Evolutionary conservation across 2,797 vertebrate genomes (phyloP), one percentile per base, ranked within the genome.

Genomic region (Margarornis squamiger): DNA sequence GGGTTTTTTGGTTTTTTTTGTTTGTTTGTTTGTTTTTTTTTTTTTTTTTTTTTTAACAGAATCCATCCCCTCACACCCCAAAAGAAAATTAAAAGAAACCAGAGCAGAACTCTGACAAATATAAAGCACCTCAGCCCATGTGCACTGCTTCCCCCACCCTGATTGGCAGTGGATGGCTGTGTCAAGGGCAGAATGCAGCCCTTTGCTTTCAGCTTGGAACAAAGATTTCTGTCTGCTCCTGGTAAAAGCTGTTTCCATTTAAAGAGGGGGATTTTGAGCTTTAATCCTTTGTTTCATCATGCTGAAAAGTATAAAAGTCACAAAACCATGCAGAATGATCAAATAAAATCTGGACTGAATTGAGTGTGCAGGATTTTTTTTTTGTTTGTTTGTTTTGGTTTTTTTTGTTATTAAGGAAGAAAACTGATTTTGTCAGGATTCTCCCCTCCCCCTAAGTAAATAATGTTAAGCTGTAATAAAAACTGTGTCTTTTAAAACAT

Each of bases 281-380:
- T 85, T 95, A 90, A 80, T 92, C 23, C 43, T 90, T 90, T 85
- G 71, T 94, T 97, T 95, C 88, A 88, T 73, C 10, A 5, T 79
- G 26, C 15, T 90, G 39, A 82, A 95, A 90, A 94, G 70, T 62
- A 85, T 62, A 79, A 83, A 86, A 63, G n/a, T 68, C 36, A 39
- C 45, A 41, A 94, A 95, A 88, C 57, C 24, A 88, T 66, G 38
- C 74, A 94, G 89, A 96, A 85, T 65, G 67, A 70, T 90, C 80
- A 96, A 93, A 92, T 78, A n/a, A 41, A 95, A 82, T 97, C 75
- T 96, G 78, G 71, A 58, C 63, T 95, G 74, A 95, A 96, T 97
- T 96, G 79, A 65, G 57, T 38, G 30, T 86, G 58, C 62, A 95
- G 22, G 5, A 62, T 80, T 90, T 75, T 36, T 45, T 88, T 80